Base-by-base conservation (phyloP, 2,113 vertebrate species). In the Campylomormyrus numenius region DNA sequence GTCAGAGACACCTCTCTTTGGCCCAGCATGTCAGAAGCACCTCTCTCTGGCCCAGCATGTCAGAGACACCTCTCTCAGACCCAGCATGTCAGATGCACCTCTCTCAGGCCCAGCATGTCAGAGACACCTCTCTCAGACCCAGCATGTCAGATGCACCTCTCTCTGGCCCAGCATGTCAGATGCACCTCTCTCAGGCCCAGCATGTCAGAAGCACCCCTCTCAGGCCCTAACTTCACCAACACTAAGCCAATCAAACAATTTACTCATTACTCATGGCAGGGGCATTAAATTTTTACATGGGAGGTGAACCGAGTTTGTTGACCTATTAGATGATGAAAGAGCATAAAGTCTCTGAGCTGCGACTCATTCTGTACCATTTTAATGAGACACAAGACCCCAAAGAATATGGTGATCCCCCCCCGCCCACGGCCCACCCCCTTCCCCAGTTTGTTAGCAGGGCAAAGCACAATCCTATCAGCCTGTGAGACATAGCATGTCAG, bases 341-440 rank as follows among this genome's bases (percentile, higher is more conserved):
- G 45, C 15, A 35, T 74, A 27, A 88, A 77, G 58, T 88, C 58
- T 90, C 66, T 90, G 39, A 53, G 85, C 85, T 53, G 52, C 42
- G 58, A 45, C 56, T 85, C 53, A 42, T 15, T 5, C 85, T 7
- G 48, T 50, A 77, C 48, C 21, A 90, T 90, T 77, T 80, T 56
- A 88, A 90, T 87, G 45, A 77, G 66, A 48, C 24, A 35, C 89
- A 90, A 90, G 62, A 66, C 87, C 89, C 87, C 19, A 48, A 80
- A 39, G 66, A 90, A 56, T n/a, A 77, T 66, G 70, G 1, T 86
- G 58, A 46, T 45, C 7, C 27, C 31, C 27, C 31, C 27, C 31
- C 70, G 1, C 66, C 66, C 66, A 0, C 4, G 5, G 0, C 56
- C 66, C 27, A 5, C 1, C 27, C 0, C 56, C 56, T 1, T 9